Evolutionary conservation across 2,888 invertebrate species (phyloP), one percentile per base, ranked within the genome.

Genomic region (Calameuta pallipes): DNA sequence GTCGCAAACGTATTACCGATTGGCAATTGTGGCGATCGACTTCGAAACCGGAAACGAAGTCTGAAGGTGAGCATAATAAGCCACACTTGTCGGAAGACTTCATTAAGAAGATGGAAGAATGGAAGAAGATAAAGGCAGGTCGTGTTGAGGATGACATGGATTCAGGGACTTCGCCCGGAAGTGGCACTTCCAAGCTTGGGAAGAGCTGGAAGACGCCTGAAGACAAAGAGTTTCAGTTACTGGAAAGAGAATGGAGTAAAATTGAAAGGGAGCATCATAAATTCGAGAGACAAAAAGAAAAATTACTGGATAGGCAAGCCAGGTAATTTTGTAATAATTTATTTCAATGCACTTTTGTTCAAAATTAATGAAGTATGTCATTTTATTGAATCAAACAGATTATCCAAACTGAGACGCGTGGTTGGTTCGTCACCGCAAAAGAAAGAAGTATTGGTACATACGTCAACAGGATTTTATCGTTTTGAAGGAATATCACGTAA

Each of bases 401-500:
- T 94, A 83, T 92, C 94, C 83, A 94, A 94, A 88, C 92, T 94
- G 87, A 92, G 93, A 81, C 92, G 93, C 78, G 93, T 95, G 6
- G 93, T 94, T 80, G 94, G 94, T 70, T 90, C 91, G 56, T 91
- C 92, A 13, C 92, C 93, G 73, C 92, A 92, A 80, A 92, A 92
- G 76, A 94, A 95, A 87, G 96, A 97, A 89, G 95, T 97, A 11
- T 92, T 97, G 75, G 96, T 97, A 0, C 96, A 96, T 88, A 97
- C 97, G 0, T 95, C 97, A 0, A 96, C 95, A 0, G 96, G 97
- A 0, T 95, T 96, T 56, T 96, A 97, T 90, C 94, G 96, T 88
- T 97, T 97, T 88, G 95, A 97, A 93, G 96, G 94, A 9, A 97
- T 98, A 84, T 97, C 97, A 0, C 94, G 97, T 73, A 97, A 97